Evolutionary conservation across 2,113 vertebrate genomes (phyloP).

Genomic region (Triplophysa dalaica): DNA sequence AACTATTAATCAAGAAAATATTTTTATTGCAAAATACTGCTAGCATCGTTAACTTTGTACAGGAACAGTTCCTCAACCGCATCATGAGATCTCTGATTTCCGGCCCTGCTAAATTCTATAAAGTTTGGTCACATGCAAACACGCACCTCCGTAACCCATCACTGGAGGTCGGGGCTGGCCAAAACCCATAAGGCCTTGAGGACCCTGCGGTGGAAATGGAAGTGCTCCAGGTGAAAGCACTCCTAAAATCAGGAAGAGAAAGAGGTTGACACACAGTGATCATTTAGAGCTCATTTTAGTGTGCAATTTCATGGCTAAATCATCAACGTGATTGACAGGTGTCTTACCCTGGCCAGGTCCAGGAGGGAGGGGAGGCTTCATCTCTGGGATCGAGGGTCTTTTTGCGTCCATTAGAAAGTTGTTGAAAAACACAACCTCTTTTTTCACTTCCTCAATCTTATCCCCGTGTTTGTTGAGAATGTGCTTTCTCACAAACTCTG

Average conservation of each 20-base stretch:
- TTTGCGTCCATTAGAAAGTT: slow-evolving; percentile 91
- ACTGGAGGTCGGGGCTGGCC: slow-evolving; percentile 87
- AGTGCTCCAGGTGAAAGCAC: slow-evolving; percentile 77
- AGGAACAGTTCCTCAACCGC: too few relatives aligned
- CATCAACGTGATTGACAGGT: background rate
- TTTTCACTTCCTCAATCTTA: slow-evolving; percentile 92
- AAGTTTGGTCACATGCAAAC: slow-evolving; percentile 26
- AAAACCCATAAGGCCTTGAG: slow-evolving; percentile 86
- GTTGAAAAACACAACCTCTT: slow-evolving; percentile 90
- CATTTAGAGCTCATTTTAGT: background rate
- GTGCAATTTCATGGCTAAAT: background rate
- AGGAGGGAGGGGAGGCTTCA: slow-evolving; percentile 84
- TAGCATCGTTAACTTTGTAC: too few relatives aligned
- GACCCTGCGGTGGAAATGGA: slow-evolving; percentile 84
- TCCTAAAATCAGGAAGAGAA: slow-evolving; percentile 39
- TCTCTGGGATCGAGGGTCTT: slow-evolving; percentile 83
- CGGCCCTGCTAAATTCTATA: background rate
- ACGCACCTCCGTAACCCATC: slow-evolving; percentile 84
- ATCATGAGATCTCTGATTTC: too few relatives aligned
- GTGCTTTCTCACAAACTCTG: slow-evolving; percentile 92
- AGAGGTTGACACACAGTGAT: background rate
- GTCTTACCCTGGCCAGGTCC: slow-evolving; percentile 77
- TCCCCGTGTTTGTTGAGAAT: slow-evolving; percentile 92
- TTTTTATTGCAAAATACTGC: too few relatives aligned
- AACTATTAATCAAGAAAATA: too few relatives aligned